A percentile compares a stretch with the other conserved stretches of the same genome.
Evolutionary conservation across 2,113 vertebrate genomes (phyloP).

Genomic region (Apodemus speciosus): DNA sequence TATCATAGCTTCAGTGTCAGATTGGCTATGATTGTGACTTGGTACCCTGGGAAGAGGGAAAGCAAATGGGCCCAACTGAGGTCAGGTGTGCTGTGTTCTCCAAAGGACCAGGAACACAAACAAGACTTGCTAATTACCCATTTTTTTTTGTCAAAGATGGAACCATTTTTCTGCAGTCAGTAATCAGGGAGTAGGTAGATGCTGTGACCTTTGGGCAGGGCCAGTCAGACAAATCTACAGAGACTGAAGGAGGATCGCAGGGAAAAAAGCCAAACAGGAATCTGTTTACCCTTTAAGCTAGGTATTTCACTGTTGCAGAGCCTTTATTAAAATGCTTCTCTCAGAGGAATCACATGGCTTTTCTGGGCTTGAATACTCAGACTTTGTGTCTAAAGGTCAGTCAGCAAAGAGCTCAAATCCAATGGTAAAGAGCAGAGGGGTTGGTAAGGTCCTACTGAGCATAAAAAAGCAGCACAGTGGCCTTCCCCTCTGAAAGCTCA

Average conservation of each 20-base stretch:
- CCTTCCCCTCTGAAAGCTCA: not conserved
- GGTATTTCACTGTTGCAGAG: not conserved
- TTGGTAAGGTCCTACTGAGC: not conserved
- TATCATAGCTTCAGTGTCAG: not conserved
- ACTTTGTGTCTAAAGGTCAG: conserved; percentile 66
- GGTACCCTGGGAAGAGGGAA: not conserved
- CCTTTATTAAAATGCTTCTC: conserved; percentile 63
- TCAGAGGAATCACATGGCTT: not conserved
- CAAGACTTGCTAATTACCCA: not conserved
- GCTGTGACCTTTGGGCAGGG: not conserved
- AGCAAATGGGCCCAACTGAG: not conserved
- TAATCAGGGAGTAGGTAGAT: not conserved
- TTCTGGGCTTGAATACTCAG: conserved; percentile 13
- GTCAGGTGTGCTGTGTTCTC: too few species aligned
- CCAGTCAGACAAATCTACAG: not conserved
- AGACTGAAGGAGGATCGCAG: not conserved
- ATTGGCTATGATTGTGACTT: not conserved
- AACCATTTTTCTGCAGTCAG: not conserved
- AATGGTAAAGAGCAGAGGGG: not conserved
- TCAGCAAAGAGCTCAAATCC: not conserved
- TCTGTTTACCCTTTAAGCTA: conserved; percentile 37
- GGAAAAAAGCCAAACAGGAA: not conserved
- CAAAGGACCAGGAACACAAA: not conserved
- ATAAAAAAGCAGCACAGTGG: not conserved
- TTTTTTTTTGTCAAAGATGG: not conserved